Base-by-base conservation (phyloP, 2,113 vertebrate species). In the Egretta garzetta region DNA sequence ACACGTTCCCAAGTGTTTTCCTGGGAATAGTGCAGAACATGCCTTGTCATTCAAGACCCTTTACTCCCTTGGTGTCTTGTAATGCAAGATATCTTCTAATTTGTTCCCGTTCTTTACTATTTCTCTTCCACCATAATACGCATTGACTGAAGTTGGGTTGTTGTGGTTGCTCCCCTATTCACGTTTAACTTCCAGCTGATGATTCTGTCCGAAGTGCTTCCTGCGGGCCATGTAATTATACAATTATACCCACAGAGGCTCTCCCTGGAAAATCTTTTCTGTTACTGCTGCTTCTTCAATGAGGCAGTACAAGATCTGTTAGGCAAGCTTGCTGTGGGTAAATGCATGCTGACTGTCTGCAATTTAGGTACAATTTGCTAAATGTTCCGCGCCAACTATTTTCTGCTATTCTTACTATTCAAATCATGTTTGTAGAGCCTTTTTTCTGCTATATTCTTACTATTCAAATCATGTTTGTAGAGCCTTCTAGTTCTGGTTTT, bases 321-420 rank as follows among this genome's bases (percentile, higher is more conserved):
- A 81, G 70, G 82, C 64, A 55, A 67, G 60, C 60, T 85, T 43
- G 49, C 82, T 12, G 22, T 17, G 82, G 79, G 35, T 72, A 90
- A 92, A 72, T 30, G 45, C 41, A 3, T 43, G 43, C 82, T 76
- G 86, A 20, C 60, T 91, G 27, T 14, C 84, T 74, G 88, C 79
- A 90, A 9, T 90, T 95, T 73, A 86, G n/a, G 10, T 88, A 37
- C 92, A 35, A 72, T 96, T 92, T 93, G 71, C 88, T 88, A 82
- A 90, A 32, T 80, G 84, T 72, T 94, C 74, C 66, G 33, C 72
- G 55, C 79, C 81, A 73, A 8, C 53, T 80, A 30, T 85, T 89
- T 76, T 83, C 85, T 93, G 35, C 66, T 95, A 19, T 79, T 95
- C 80, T 60, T 81, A 45, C 74, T 88, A 84, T 81, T 90, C 74